Base-by-base conservation (phyloP, 2,888 invertebrate species). In the Biston stratarius region DNA sequence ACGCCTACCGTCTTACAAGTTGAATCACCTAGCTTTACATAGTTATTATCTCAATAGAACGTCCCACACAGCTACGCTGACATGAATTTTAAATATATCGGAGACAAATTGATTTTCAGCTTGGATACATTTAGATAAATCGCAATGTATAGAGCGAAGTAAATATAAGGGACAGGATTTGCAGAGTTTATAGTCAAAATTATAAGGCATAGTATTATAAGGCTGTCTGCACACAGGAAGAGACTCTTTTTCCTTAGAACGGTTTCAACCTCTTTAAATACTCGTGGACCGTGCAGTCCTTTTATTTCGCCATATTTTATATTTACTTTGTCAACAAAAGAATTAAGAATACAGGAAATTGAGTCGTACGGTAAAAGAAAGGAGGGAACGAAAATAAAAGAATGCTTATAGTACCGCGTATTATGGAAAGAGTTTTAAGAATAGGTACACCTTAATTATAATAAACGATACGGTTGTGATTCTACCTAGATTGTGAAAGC, bases 181-280 rank as follows among this genome's bases (percentile, higher is more conserved):
- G 48, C 49, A 48, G 56, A 55, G 62, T 7, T 55, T 48, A 62
- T 42, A 34, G 40, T 49, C 34, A 44, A 53, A 61, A 56, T 62
- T 48, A 55, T 61, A 60, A 42, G 49, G n/a, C 53, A 9, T 12
- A 10, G 60, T 49, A 69, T 57, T 61, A 52, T 52, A 34, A 58
- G 58, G 59, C 42, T 61, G 44, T 61, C 58, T 61, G 61, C 63
- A 55, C 24, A 65, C 44, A 56, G 47, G 66, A 44, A 67, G 65
- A 24, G 51, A 55, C 58, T 57, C 33, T 56, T 68, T 64, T 68
- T 61, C 59, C 53, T 47, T 53, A 44, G 62, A 58, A 11, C 14
- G 65, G 57, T 58, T 61, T 47, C 44, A 56, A 59, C 67, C 70
- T 57, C 51, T 67, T 67, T 62, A 67, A 60, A 60, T 57, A 61